Evolutionary conservation across 2,888 invertebrate species (phyloP).

Genomic region (Amiota mariae): DNA sequence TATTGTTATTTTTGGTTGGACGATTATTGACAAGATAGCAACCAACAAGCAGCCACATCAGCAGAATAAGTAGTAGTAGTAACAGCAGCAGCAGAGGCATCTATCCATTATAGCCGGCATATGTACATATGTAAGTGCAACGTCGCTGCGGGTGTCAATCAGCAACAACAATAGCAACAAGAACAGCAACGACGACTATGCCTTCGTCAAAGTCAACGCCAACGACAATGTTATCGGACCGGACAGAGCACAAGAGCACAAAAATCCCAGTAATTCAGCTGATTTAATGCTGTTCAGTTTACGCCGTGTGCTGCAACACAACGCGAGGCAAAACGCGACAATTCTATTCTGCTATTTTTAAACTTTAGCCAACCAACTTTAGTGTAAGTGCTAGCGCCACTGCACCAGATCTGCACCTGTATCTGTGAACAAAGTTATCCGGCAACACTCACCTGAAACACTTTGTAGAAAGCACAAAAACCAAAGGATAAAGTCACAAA

Average conservation of each 20-base stretch:
- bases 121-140: no score
- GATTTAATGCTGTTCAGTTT: neutral
- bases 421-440: conserved; percentile 59
- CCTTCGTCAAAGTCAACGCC: neutral
- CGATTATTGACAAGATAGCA: conserved; percentile 7
- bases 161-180: neutral
- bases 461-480: conserved; percentile 67
- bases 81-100: neutral
- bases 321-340: neutral
- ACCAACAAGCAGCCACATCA: neutral
- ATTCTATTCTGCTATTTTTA: conserved; percentile 22
- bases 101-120: no score
- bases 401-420: conserved; percentile 24
- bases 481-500: conserved; percentile 66
- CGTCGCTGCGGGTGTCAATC: neutral
- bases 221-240: neutral
- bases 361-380: neutral
- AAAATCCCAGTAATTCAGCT: neutral
- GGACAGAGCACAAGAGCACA: neutral
- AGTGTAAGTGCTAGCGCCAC: neutral
- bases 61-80: neutral
- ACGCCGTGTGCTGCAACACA: neutral
- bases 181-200: neutral
- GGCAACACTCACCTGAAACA: conserved; percentile 67
- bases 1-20: neutral